Percentiles rank a stretch among this genome's conserved stretches.
Conservation (phyloP, 2,797 vertebrate species). For the Poecilia picta region DNA sequence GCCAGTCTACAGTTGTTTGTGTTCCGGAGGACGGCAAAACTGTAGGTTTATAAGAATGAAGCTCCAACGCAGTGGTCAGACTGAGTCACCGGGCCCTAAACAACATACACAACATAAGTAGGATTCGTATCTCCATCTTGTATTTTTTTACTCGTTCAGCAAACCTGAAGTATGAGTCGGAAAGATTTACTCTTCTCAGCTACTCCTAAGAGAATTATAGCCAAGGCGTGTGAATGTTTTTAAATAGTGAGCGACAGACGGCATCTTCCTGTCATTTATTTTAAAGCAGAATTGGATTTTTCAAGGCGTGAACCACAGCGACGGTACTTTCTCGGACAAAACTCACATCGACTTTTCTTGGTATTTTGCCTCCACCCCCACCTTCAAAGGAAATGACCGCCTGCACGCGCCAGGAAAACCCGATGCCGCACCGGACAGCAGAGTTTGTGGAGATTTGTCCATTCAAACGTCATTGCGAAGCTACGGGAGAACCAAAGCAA, state of each 20-base stretch:
- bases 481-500: not conserved
- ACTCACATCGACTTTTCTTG: not conserved
- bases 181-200: not conserved
- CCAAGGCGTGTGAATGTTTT: not conserved
- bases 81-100: not conserved
- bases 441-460: not conserved
- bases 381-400: slow-evolving; percentile 18
- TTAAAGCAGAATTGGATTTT: not conserved
- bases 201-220: not conserved
- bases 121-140: not conserved
- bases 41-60: too few species aligned
- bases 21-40: not conserved
- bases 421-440: not conserved
- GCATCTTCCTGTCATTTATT: not conserved
- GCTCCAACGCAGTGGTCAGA: not conserved
- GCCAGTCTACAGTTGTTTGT: not conserved
- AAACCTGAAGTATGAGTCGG: not conserved
- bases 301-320: not conserved
- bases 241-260: not conserved
- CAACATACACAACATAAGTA: not conserved
- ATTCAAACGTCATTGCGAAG: not conserved
- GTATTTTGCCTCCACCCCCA: slow-evolving; percentile 9
- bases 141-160: not conserved
- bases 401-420: slow-evolving; percentile 28
- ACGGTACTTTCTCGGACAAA: not conserved